These are phyloP conservation scores for Helobdella robusta DNA, from an alignment of 2,888 invertebrate species.

Conservation along the genomic window DNA sequence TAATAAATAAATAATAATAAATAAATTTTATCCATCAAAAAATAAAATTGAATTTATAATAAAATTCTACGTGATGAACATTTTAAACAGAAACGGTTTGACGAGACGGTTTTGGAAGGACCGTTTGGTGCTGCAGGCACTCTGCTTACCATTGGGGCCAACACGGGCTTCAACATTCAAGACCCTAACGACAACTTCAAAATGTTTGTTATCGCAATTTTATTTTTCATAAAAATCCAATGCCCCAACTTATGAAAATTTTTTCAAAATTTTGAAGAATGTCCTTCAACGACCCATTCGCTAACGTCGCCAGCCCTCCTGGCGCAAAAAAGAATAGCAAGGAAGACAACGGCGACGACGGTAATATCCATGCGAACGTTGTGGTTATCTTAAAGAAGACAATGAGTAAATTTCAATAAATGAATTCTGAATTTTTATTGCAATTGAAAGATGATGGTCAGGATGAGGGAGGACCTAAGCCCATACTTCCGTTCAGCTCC, in stretches of 20 bases:
- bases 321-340: too few species aligned
- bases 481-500: conserved; percentile 99
- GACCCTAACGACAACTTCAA: conserved; percentile 46
- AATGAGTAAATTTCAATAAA: not conserved
- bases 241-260: too few species aligned
- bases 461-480: conserved; percentile 63
- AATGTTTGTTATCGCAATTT: too few species aligned
- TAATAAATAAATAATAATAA: not conserved
- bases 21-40: not conserved
- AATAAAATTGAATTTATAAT: not conserved
- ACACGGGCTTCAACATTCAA: conserved; percentile 50
- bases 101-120: conserved; percentile 23
- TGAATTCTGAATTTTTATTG: not conserved
- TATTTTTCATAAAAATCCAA: too few species aligned
- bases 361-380: too few species aligned
- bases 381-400: not conserved
- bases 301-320: too few species aligned
- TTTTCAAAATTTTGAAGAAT: too few species aligned
- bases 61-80: not conserved
- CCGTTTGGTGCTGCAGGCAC: conserved; percentile 53
- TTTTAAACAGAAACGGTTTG: conserved; percentile 25
- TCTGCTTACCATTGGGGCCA: conserved; percentile 62
- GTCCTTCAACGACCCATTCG: too few species aligned
- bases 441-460: conserved; percentile 1
- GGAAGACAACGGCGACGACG: too few species aligned